Evolutionary conservation across 2,888 invertebrate genomes (phyloP), one percentile per base, ranked within the genome.

Genomic region (Autographa pulchrina): DNA sequence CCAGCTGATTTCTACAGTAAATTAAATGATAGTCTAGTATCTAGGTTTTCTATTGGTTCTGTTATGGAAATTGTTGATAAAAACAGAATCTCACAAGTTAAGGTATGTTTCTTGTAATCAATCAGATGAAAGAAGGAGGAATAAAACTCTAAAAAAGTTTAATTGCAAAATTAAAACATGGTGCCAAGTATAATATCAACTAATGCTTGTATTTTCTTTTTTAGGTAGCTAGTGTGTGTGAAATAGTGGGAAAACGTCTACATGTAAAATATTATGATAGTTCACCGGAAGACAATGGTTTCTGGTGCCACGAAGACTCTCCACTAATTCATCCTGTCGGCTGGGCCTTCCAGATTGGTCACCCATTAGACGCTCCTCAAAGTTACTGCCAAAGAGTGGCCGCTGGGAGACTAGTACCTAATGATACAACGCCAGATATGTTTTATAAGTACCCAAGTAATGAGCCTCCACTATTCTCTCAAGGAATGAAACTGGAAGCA

Each of bases 271-370:
- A 99, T 93, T 98, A 98, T 84, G 98, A 98, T 86, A 97, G 98
- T 74, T 96, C 97, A 14, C 96, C 97, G 0, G 97, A 97, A 78
- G 98, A 98, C 75, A 97, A 97, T 82, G 98, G 99, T 5, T 99
- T 99, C 92, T 99, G 99, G 99, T 99, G 99, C 89, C 99, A 99
- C 83, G 99, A 99, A 92, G 98, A 98, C 89, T 99, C 99, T 0
- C 98, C 99, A 0, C 96, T 99, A 14, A 98, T 99, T 78, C 99
- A 99, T 92, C 99, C 99, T 0, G 98, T 99, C 0, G 99, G 99
- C n/a, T 99, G 99, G 99, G 98, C 99, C 0, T 97, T 97, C 69
- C 93, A 97, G 70, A 98, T 99, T 0, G 99, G 99, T 0, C 99
- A 99, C 89, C 97, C 97, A 63, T 95, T 99, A 62, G 98, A 98